phyloP scores from a whole-genome alignment of 2,888 invertebrate species.

The Nymphalis polychloros region DNA sequence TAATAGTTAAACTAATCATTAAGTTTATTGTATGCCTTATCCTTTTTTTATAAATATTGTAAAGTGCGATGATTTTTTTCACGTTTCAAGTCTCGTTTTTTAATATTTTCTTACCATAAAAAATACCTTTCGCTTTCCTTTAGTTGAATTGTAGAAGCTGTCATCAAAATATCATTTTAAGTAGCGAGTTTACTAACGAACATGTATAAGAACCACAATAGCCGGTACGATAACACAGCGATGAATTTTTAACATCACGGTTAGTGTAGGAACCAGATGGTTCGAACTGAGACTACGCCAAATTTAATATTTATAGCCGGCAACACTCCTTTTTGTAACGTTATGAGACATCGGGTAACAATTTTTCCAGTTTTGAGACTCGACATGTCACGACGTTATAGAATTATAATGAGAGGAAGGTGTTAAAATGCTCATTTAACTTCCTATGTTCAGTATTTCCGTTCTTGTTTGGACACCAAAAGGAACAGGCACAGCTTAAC shows the following conservation, averaged over 20 bases:
- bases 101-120: too few relatives aligned
- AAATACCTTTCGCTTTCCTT: too few relatives aligned
- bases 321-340: conserved; percentile 65
- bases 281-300: conserved; percentile 63
- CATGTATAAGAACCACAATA: conserved; percentile 53
- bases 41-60: too few relatives aligned
- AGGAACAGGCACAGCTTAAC: too few relatives aligned
- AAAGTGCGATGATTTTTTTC: too few relatives aligned
- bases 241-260: conserved; percentile 74
- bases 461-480: too few relatives aligned
- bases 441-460: too few relatives aligned
- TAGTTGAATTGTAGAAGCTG: neutral
- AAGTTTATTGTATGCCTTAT: too few relatives aligned
- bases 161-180: neutral
- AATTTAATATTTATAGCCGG: conserved; percentile 77
- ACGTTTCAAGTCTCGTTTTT: too few relatives aligned
- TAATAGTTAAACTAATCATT: too few relatives aligned
- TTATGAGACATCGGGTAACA: conserved; percentile 54
- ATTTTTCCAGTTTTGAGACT: conserved; percentile 10
- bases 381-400: conserved; percentile 7
- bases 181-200: conserved; percentile 27
- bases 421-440: too few relatives aligned
- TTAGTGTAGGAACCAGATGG: conserved; percentile 72
- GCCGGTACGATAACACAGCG: conserved; percentile 58
- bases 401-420: neutral